phyloP scores from a whole-genome alignment of 2,888 invertebrate species.

The Synanthedon vespiformis region DNA sequence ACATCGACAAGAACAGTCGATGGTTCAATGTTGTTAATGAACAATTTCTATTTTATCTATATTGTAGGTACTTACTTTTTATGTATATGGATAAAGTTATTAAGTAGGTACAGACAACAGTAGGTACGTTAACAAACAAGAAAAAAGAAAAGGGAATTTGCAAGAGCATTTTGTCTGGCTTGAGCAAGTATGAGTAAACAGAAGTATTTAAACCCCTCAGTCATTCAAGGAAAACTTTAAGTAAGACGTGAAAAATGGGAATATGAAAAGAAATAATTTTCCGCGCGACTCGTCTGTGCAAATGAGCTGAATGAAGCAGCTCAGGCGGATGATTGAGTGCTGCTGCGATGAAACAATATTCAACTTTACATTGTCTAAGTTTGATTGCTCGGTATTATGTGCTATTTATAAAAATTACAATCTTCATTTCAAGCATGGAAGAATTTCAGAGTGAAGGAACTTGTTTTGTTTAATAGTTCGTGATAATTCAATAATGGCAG shows the following conservation, averaged over 20 bases:
- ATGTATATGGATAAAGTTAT: no score
- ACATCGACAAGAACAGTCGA: no score
- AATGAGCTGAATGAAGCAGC: conserved; percentile 67
- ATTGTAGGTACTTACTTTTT: no score
- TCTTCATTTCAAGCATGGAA: conserved; percentile 3
- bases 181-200: conserved; percentile 41
- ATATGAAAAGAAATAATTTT: conserved; percentile 72
- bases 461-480: no score
- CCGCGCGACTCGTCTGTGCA: conserved; percentile 67
- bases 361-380: conserved; percentile 20
- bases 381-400: conserved; percentile 1
- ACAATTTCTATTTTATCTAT: no score
- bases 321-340: conserved; percentile 67
- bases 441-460: no score
- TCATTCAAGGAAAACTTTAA: conserved; percentile 51
- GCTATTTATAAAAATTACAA: conserved; percentile 1
- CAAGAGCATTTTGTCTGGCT: conserved; percentile 10
- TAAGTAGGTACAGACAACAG: background rate
- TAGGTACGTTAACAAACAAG: conserved; percentile 6
- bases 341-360: conserved; percentile 54
- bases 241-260: conserved; percentile 67
- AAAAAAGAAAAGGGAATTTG: conserved; percentile 12
- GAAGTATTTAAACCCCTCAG: conserved; percentile 37
- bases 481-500: no score
- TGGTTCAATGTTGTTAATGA: no score